phyloP scores from a whole-genome alignment of 2,888 invertebrate species.

The Apantesis nais region DNA sequence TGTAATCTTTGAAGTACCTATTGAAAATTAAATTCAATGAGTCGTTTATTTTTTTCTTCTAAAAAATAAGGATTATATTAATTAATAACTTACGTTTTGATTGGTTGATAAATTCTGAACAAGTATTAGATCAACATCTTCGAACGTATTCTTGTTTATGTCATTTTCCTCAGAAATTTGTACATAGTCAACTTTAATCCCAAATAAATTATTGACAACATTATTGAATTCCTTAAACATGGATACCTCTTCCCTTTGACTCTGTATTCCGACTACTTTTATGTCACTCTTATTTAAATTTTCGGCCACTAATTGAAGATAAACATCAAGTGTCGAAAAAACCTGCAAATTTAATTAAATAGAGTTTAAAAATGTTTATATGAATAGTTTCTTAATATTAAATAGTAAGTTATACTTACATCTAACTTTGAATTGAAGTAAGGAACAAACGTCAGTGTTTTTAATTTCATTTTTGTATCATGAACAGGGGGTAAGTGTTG shows the following conservation, averaged over 20 bases:
- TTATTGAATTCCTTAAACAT: constrained; percentile 37
- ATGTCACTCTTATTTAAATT: constrained; percentile 44
- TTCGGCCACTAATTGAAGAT: constrained; percentile 51
- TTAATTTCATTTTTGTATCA: constrained; percentile 31
- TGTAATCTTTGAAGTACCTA: constrained; percentile 35
- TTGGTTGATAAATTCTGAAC: constrained; percentile 43
- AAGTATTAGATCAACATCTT: constrained; percentile 39
- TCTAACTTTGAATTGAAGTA: constrained; percentile 32
- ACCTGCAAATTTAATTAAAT: constrained; percentile 24
- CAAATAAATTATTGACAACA: constrained; percentile 21
- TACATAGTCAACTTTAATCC: constrained; percentile 34
- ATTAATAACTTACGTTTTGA: constrained; percentile 32
- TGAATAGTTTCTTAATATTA: neutral
- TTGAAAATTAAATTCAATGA: constrained; percentile 2
- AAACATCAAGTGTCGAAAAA: constrained; percentile 41
- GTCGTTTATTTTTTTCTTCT: neutral
- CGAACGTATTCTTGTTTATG: constrained; percentile 15
- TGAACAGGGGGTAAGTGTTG: constrained; percentile 29
- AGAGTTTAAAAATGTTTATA: neutral
- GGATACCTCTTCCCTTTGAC: constrained; percentile 10
- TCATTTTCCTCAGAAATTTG: constrained; percentile 19
- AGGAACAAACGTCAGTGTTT: constrained; percentile 39
- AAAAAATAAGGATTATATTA: neutral
- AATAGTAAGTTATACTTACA: too few relatives aligned
- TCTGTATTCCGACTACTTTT: constrained; percentile 36